A percentile compares a stretch with the other conserved stretches of the same genome.
phyloP scores from a whole-genome alignment of 2,113 vertebrate genomes.

The Nothobranchius furzeri region DNA sequence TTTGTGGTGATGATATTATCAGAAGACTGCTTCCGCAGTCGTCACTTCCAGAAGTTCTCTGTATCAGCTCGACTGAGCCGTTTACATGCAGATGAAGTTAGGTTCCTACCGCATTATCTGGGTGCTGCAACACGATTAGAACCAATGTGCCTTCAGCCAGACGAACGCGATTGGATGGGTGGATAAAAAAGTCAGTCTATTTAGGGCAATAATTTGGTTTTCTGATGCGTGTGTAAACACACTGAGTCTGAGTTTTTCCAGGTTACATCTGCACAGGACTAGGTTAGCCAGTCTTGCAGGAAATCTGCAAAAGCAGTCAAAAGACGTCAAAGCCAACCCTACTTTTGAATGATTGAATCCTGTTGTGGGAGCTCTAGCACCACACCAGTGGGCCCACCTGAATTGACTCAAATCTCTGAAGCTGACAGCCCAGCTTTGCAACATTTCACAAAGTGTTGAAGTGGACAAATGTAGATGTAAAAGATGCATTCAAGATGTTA shows the following conservation, averaged over 20 bases:
- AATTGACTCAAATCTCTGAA: constrained; percentile 8
- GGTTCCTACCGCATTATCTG: too few species aligned
- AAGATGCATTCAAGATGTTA: neutral
- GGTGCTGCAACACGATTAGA: too few species aligned
- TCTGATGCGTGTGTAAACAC: too few species aligned
- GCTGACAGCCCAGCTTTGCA: constrained; percentile 27
- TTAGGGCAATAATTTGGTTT: too few species aligned
- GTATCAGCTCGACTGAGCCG: too few species aligned
- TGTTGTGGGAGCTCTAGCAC: neutral
- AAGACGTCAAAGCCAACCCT: constrained; percentile 55
- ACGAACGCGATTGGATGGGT: too few species aligned
- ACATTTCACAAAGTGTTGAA: constrained; percentile 20
- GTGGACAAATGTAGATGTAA: constrained; percentile 10
- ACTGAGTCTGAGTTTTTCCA: constrained; percentile 10
- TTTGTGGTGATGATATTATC: too few species aligned
- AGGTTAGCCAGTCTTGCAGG: constrained; percentile 25
- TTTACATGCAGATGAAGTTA: too few species aligned
- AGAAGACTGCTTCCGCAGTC: too few species aligned
- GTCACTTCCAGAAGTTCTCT: too few species aligned
- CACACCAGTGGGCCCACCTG: constrained; percentile 8
- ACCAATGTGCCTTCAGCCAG: too few species aligned
- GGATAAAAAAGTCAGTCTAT: too few species aligned
- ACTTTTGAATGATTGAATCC: constrained; percentile 54
- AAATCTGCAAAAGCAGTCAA: constrained; percentile 20
- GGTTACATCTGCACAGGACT: constrained; percentile 31